Evolutionary conservation across 1,140 invertebrate species (phyloP), one percentile per base, ranked within the genome.

Genomic region (Psix sp.): DNA sequence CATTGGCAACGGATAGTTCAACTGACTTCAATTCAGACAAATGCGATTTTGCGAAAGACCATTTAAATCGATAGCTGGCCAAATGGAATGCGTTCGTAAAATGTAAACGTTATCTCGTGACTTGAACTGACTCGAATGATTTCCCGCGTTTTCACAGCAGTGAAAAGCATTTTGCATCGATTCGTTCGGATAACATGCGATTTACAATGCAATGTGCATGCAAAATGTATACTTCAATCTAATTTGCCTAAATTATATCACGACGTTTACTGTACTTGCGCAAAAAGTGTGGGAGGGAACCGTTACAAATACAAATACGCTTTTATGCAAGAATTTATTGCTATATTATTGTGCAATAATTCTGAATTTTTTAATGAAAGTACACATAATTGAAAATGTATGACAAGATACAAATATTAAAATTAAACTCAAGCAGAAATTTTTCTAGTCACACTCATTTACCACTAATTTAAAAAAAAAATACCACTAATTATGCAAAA

Each of bases 211-310:
- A 33, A 3, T 45, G 51, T 15, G 45, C 51, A 72, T 57, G 48
- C 59, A 72, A 72, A 72, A 51, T 59, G 52, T 36, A 65, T 57
- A 72, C 59, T 72, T 72, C 65, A 57, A 65, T 63, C 59, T 72
- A 51, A 72, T 63, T 72, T 72, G 38, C 59, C 43, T 65, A 57
- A 72, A 71, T 71, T 71, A 57, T 71, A 63, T 63, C 51, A 52
- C 20, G 66, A 36, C 66, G 36, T 62, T 71, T 57, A 71, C 29
- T 7, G 3, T 62, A 51, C 36, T 21, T 20, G 51, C 51, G 21
- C 13, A 21, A 4, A 11, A 57, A 45, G 29, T 63, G 59, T 71
- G 49, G 36, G 57, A 54, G 56, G 26, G 29, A 39, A 14, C 2
- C 31, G 5, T 33, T 33, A 6, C 10, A 3, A n/a, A n/a, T n/a